These are phyloP conservation scores for Diorhabda carinulata DNA, from an alignment of 1,140 invertebrate species.

Conservation along the genomic window DNA sequence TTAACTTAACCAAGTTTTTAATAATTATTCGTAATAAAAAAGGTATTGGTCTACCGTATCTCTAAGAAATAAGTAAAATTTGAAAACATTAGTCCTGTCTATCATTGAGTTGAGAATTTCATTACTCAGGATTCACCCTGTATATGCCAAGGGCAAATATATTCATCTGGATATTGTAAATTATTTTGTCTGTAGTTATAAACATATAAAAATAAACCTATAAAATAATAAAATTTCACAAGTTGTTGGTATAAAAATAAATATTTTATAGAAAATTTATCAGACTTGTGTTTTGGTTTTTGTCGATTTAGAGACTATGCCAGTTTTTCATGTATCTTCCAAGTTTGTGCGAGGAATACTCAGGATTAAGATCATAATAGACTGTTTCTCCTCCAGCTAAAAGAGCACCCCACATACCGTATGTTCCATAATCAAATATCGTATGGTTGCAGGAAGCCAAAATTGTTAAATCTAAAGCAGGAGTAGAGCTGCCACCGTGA, in stretches of 20 bases:
- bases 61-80: too few relatives aligned
- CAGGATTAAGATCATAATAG: slow-evolving; percentile 55
- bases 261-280: background rate
- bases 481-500: slow-evolving; percentile 44
- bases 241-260: background rate
- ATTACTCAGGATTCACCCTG: too few relatives aligned
- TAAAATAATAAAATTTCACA: background rate
- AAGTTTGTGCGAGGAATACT: slow-evolving; percentile 48
- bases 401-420: slow-evolving; percentile 65
- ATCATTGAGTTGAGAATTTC: too few relatives aligned
- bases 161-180: background rate
- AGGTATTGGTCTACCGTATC: too few relatives aligned
- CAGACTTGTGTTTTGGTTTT: slow-evolving; percentile 3
- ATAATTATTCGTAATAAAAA: too few relatives aligned
- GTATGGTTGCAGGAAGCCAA: slow-evolving; percentile 63
- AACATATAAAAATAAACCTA: background rate
- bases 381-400: slow-evolving; percentile 60
- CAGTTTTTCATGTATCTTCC: background rate
- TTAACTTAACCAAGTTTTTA: background rate
- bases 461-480: slow-evolving; percentile 61
- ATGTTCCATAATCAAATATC: slow-evolving; percentile 67
- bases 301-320: background rate
- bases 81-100: too few relatives aligned
- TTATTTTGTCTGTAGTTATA: background rate
- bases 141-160: too few relatives aligned